A percentile compares a stretch with the other conserved stretches of the same genome.
phyloP scores from a whole-genome alignment of 2,113 vertebrate genomes.

The Acrocephalus arundinaceus region DNA sequence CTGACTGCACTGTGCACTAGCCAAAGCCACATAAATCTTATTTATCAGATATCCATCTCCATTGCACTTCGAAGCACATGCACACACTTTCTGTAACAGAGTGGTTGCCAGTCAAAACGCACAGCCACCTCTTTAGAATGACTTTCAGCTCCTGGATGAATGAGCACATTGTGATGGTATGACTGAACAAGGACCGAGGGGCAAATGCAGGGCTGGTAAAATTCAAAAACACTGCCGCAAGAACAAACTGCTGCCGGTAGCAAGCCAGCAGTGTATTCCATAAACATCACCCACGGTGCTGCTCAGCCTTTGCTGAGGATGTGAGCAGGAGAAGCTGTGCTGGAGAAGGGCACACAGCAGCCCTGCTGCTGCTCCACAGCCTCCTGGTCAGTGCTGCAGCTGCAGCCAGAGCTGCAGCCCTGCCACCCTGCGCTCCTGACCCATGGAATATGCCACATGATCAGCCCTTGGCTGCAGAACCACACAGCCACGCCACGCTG shows the following conservation, averaged over 20 bases:
- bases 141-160: background rate
- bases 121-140: background rate
- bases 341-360: background rate
- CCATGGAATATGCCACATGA: background rate
- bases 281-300: background rate
- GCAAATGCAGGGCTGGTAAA: background rate
- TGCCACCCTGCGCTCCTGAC: rapidly evolving
- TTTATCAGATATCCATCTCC: background rate
- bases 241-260: background rate
- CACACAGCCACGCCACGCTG: rapidly evolving
- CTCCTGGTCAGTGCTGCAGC: background rate
- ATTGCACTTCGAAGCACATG: rapidly evolving
- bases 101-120: background rate
- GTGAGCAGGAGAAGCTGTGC: background rate
- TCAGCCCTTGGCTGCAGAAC: background rate
- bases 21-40: background rate
- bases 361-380: background rate
- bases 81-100: background rate
- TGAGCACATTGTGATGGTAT: background rate
- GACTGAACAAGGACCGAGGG: background rate
- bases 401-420: background rate
- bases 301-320: background rate
- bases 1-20: background rate
- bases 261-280: background rate
- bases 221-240: background rate